Conservation (phyloP, 1,140 invertebrate genomes). For the Meteorus sp. region DNA sequence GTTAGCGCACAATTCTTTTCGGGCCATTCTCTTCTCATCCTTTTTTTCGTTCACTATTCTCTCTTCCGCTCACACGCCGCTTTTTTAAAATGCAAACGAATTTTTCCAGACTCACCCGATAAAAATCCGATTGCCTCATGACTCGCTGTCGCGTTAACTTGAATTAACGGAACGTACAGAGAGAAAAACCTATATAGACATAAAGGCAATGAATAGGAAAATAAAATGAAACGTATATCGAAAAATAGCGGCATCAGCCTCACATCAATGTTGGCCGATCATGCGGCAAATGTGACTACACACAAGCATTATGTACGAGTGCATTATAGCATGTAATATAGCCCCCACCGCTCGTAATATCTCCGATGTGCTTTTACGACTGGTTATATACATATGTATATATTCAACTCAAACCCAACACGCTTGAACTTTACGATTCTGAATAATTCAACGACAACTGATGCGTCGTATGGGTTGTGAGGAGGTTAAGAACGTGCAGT, state of each 20-base stretch:
- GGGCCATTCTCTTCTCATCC: not conserved
- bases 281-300: too few species aligned
- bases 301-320: too few species aligned
- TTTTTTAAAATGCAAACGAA: slow-evolving; percentile 28
- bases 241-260: too few species aligned
- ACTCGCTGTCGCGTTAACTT: not conserved
- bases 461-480: not conserved
- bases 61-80: not conserved
- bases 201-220: not conserved
- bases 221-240: too few species aligned
- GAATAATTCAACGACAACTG: slow-evolving; percentile 31
- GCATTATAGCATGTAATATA: slow-evolving; percentile 21
- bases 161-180: not conserved
- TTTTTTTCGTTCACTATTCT: not conserved
- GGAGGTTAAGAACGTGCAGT: not conserved
- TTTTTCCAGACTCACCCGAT: slow-evolving; percentile 8
- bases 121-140: not conserved
- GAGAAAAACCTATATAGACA: not conserved
- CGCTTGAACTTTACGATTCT: slow-evolving; percentile 27
- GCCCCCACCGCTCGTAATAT: slow-evolving; percentile 23
- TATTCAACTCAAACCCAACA: too few species aligned
- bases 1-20: slow-evolving; percentile 26
- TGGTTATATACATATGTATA: too few species aligned
- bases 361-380: slow-evolving; percentile 14
- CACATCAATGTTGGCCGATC: too few species aligned